A percentile compares a stretch with the other conserved stretches of the same genome.
Conservation (phyloP, 2,113 vertebrate genomes). For the Bubo bubo region DNA sequence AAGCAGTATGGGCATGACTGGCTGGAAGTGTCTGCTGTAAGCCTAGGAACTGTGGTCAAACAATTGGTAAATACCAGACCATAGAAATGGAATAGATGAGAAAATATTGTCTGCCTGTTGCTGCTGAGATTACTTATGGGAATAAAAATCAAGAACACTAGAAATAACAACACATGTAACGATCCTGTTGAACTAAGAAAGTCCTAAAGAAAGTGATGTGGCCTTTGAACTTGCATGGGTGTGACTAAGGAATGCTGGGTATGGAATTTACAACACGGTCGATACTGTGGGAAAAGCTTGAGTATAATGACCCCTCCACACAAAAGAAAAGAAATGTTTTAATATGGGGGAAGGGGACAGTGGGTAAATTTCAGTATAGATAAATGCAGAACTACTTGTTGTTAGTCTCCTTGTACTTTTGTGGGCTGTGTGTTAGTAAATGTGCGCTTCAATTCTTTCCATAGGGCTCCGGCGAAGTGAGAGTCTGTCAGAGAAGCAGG, state of each 20-base stretch:
- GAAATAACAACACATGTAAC: neutral
- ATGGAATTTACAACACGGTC: neutral
- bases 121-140: neutral
- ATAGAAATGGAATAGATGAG: neutral
- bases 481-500: slow-evolving; percentile 94
- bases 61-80: neutral
- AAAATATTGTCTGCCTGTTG: neutral
- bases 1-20: neutral
- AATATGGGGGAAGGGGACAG: neutral
- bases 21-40: neutral
- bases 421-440: neutral
- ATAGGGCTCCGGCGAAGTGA: slow-evolving; percentile 92
- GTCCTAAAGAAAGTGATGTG: neutral
- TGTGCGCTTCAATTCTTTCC: neutral
- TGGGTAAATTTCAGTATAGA: neutral
- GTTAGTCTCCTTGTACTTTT: neutral
- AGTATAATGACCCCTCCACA: neutral
- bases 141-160: neutral
- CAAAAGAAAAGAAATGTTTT: neutral
- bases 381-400: neutral
- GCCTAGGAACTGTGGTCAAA: neutral
- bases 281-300: neutral
- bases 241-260: neutral
- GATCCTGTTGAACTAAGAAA: neutral
- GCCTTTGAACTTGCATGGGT: neutral